Conservation (phyloP, 1,140 invertebrate species). For the Mizuhopecten yessoensis region DNA sequence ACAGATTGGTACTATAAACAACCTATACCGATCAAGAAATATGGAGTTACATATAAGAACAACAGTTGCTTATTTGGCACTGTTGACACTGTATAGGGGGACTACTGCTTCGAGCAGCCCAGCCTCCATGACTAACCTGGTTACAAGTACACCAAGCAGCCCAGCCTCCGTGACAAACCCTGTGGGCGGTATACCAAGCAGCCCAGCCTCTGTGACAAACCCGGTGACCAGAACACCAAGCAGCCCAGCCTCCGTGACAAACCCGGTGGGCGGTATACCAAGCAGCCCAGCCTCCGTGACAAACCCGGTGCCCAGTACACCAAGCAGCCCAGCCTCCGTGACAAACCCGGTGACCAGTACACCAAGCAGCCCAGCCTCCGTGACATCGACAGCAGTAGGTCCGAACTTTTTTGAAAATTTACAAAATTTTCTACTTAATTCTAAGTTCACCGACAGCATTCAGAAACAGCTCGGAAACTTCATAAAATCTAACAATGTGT, state of each 20-base stretch:
- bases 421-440: not conserved
- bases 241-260: not conserved
- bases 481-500: slow-evolving; percentile 1
- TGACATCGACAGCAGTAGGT: not conserved
- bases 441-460: not conserved
- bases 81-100: not conserved
- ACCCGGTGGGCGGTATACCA: no score
- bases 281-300: no score
- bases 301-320: no score
- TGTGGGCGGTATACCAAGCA: not conserved
- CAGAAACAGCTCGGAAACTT: slow-evolving; percentile 8
- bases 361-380: no score
- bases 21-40: not conserved
- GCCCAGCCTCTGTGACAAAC: no score
- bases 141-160: no score
- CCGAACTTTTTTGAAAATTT: not conserved
- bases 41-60: not conserved
- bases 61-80: not conserved
- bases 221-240: not conserved
- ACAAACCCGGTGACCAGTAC: not conserved
- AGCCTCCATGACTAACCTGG: no score
- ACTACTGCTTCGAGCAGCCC: not conserved
- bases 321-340: no score
- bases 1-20: no score
- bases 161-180: no score